phyloP scores from a whole-genome alignment of 1,140 invertebrate genomes.

The Caenorhabditis briggsae region DNA sequence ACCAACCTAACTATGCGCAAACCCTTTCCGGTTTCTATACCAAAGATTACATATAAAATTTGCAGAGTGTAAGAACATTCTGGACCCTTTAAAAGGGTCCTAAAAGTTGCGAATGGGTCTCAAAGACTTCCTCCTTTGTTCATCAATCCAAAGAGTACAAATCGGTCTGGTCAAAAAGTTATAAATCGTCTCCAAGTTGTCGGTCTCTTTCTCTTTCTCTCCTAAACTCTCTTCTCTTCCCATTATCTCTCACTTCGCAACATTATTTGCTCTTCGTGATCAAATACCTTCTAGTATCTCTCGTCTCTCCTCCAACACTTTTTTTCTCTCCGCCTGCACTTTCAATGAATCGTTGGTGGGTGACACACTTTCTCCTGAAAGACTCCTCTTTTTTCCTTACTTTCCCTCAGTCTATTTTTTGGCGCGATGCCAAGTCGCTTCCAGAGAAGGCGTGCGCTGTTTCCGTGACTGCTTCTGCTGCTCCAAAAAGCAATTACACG shows the following conservation, averaged over 20 bases:
- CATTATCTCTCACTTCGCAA: background rate
- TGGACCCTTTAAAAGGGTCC: too few species aligned
- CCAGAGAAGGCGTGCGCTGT: background rate
- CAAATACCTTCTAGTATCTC: slow-evolving; percentile 9
- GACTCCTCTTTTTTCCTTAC: background rate
- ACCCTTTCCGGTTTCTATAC: too few species aligned
- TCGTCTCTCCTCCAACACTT: background rate
- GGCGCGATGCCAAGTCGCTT: background rate
- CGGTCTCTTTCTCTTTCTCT: background rate
- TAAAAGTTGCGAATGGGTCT: too few species aligned
- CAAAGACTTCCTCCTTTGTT: too few species aligned
- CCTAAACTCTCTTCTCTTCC: background rate
- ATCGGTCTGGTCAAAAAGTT: background rate
- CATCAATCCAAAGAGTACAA: too few species aligned
- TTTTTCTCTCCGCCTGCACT: background rate
- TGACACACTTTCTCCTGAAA: too few species aligned
- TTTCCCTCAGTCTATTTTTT: slow-evolving; percentile 16
- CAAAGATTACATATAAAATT: too few species aligned
- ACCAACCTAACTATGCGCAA: too few species aligned
- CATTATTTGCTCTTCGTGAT: slow-evolving; percentile 54
- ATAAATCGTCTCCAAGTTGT: slow-evolving; percentile 8
- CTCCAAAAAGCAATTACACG: slow-evolving; percentile 54
- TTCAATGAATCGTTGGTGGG: background rate
- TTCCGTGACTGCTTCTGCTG: slow-evolving; percentile 9
- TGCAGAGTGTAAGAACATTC: too few species aligned